Evolutionary conservation across 2,113 vertebrate species (phyloP).

Genomic region (Pithys albifrons): DNA sequence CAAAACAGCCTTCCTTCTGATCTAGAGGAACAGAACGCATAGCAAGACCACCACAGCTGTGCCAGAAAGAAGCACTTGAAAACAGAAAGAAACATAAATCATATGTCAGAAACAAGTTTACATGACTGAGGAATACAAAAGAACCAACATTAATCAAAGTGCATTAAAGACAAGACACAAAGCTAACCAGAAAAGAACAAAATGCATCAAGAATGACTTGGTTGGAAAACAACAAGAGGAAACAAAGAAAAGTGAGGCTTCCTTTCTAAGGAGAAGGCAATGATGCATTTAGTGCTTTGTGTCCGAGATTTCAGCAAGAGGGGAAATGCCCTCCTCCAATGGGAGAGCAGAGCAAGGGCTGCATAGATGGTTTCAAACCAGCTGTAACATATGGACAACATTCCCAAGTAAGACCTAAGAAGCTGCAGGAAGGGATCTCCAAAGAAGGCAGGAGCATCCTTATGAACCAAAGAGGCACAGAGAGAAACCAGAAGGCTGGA

Average conservation of each 20-base stretch:
- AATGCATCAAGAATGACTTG: background rate
- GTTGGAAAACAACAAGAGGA: background rate
- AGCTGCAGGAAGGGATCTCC: background rate
- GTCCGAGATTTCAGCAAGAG: background rate
- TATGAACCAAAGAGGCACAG: background rate
- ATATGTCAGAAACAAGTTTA: constrained; percentile 37
- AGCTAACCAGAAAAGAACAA: background rate
- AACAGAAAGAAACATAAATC: constrained; percentile 54
- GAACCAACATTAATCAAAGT: constrained; percentile 13
- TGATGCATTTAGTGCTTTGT: background rate
- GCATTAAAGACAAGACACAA: constrained; percentile 13
- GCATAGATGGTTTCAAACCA: fast-evolving
- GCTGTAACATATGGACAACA: background rate
- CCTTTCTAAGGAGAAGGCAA: background rate
- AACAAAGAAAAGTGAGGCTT: background rate
- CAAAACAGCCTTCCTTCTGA: constrained; percentile 37
- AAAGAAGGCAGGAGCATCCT: background rate
- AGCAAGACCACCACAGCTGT: background rate
- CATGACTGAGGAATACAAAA: constrained; percentile 26
- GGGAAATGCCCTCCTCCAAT: background rate
- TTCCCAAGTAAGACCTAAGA: background rate
- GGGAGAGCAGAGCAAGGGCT: background rate
- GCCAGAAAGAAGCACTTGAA: constrained; percentile 50
- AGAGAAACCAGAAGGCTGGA: background rate
- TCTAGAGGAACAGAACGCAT: constrained; percentile 30